These are phyloP conservation scores for Neostethus bicornis DNA, from an alignment of 2,797 vertebrate species.

Conservation along the genomic window DNA sequence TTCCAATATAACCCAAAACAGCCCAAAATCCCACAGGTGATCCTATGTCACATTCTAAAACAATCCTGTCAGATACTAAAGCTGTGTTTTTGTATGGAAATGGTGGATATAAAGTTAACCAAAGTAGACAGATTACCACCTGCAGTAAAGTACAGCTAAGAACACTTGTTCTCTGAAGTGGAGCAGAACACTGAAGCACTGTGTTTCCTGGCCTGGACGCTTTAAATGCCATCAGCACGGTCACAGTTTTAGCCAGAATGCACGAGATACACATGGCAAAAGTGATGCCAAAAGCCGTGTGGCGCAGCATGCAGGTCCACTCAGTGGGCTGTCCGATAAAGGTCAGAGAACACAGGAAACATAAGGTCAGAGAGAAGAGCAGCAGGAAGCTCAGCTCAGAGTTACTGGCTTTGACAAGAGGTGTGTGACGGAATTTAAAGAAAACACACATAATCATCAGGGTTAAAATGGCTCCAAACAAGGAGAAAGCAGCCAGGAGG, in stretches of 20 bases:
- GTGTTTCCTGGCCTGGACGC: constrained; percentile 59
- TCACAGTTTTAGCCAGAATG: constrained; percentile 76
- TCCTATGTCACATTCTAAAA: constrained; percentile 76
- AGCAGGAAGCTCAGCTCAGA: constrained; percentile 77
- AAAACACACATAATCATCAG: constrained; percentile 65
- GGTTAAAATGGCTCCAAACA: constrained; percentile 72
- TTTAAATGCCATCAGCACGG: constrained; percentile 75
- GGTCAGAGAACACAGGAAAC: constrained; percentile 76
- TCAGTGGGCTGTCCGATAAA: constrained; percentile 71
- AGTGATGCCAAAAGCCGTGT: constrained; percentile 72
- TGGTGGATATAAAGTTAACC: constrained; percentile 72
- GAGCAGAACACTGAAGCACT: constrained; percentile 68
- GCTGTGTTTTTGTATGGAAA: constrained; percentile 67
- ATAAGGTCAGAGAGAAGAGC: constrained; percentile 74
- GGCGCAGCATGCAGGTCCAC: constrained; percentile 78
- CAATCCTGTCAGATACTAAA: constrained; percentile 65
- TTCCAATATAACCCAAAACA: constrained; percentile 73
- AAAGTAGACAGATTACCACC: constrained; percentile 70
- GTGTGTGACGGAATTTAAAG: constrained; percentile 70
- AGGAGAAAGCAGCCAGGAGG: constrained; percentile 68
- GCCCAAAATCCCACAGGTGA: constrained; percentile 77
- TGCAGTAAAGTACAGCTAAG: constrained; percentile 71
- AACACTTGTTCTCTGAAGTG: constrained; percentile 72
- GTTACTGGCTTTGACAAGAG: constrained; percentile 77
- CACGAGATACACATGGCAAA: constrained; percentile 79